Percentiles rank a stretch among this genome's conserved stretches.
phyloP scores from a whole-genome alignment of 1,140 invertebrate species.

The Alviniconcha marisindica region DNA sequence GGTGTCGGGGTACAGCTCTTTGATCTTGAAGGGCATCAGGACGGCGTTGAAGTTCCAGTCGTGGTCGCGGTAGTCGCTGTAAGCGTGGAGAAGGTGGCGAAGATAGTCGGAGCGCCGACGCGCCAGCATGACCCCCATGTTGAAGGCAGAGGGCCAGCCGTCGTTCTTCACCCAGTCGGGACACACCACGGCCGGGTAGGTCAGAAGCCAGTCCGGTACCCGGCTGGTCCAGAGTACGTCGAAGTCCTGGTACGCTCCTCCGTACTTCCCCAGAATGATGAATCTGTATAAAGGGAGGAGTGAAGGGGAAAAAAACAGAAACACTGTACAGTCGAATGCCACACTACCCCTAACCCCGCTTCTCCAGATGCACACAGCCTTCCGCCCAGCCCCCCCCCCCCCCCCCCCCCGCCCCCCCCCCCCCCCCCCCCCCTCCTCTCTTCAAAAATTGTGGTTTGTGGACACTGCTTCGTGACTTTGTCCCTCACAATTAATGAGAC shows the following conservation, averaged over 20 bases:
- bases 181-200: conserved; percentile 32
- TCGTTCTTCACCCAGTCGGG: conserved; percentile 27
- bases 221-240: conserved; percentile 35
- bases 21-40: too few relatives aligned
- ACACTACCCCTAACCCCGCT: not conserved
- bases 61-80: too few relatives aligned
- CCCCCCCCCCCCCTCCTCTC: not conserved
- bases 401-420: too few relatives aligned
- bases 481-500: too few relatives aligned
- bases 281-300: conserved; percentile 17
- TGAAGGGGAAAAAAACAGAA: not conserved
- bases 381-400: too few relatives aligned
- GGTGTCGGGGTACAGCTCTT: too few relatives aligned
- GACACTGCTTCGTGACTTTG: not conserved
- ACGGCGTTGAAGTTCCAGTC: too few relatives aligned
- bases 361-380: too few relatives aligned
- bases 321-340: not conserved
- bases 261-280: conserved; percentile 33
- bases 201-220: conserved; percentile 25
- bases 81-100: too few relatives aligned
- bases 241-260: conserved; percentile 40
- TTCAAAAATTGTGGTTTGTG: not conserved
- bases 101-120: too few relatives aligned
- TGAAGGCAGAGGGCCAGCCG: too few relatives aligned
- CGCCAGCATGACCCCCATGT: too few relatives aligned